Evolutionary conservation across 1,140 invertebrate species (phyloP).

Genomic region (Ectropis grisescens): DNA sequence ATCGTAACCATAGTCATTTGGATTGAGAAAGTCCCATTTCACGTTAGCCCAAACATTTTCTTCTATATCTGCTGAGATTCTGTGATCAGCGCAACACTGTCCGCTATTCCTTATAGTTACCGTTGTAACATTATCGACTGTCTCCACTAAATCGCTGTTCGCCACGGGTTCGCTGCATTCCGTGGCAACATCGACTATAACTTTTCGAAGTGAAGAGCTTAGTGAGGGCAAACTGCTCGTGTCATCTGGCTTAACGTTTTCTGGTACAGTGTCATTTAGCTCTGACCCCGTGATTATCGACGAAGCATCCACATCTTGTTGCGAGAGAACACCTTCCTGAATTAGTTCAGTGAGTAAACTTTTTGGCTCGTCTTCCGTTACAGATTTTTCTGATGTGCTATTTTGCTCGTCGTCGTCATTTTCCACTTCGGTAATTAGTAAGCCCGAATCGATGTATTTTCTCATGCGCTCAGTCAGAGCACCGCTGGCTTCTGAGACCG

Average conservation of each 20-base stretch:
- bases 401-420: constrained; percentile 20
- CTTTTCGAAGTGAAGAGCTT: constrained; percentile 35
- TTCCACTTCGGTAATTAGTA: constrained; percentile 38
- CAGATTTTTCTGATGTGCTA: constrained; percentile 15
- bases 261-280: constrained; percentile 22
- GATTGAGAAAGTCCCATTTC: constrained; percentile 62
- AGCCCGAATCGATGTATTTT: constrained; percentile 62
- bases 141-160: constrained; percentile 36
- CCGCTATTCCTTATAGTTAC: constrained; percentile 46
- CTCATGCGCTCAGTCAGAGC: constrained; percentile 58
- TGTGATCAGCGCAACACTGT: constrained; percentile 57
- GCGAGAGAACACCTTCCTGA: constrained; percentile 55
- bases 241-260: constrained; percentile 40
- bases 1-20: constrained; percentile 58
- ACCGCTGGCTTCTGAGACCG: constrained; percentile 62
- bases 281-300: constrained; percentile 42
- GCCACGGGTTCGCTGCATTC: constrained; percentile 40
- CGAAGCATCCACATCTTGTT: constrained; percentile 52
- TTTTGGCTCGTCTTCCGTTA: constrained; percentile 31
- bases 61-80: constrained; percentile 52
- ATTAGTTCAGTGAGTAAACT: constrained; percentile 61
- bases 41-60: constrained; percentile 66
- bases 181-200: constrained; percentile 40
- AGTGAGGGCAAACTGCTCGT: constrained; percentile 42
- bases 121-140: constrained; percentile 41